Percentiles rank a stretch among this genome's conserved stretches.
phyloP scores from a whole-genome alignment of 2,113 vertebrate genomes.

The Trogon surrucura region DNA sequence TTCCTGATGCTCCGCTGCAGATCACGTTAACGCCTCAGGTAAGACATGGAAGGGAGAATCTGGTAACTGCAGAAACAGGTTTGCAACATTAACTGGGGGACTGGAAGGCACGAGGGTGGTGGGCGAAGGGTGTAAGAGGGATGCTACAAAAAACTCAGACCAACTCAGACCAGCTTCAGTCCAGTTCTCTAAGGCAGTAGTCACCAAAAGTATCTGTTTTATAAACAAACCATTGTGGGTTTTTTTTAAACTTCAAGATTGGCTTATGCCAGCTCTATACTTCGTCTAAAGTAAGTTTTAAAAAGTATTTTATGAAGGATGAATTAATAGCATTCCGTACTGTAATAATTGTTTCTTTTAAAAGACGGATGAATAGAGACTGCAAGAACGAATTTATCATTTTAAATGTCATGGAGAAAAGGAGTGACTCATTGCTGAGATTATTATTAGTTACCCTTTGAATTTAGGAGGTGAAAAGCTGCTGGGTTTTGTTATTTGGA shows the following conservation, averaged over 20 bases:
- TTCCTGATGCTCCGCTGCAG: slow-evolving; percentile 93
- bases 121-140: neutral
- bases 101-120: neutral
- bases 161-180: neutral
- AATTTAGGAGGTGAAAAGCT: neutral
- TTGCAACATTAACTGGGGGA: neutral
- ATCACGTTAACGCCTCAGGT: slow-evolving; percentile 93
- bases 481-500: neutral
- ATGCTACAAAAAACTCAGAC: neutral
- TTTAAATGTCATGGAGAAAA: slow-evolving; percentile 7
- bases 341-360: neutral
- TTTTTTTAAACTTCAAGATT: neutral
- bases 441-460: neutral
- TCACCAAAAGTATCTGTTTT: neutral
- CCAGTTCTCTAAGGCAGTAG: neutral
- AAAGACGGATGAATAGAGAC: neutral
- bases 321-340: neutral
- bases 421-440: neutral
- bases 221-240: neutral
- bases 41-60: slow-evolving; percentile 3
- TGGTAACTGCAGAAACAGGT: neutral
- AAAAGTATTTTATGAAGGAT: neutral
- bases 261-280: neutral
- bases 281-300: neutral
- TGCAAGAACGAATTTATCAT: neutral